These are phyloP conservation scores for Melanocharis versteri DNA, from an alignment of 2,113 vertebrate genomes.

Conservation along the genomic window DNA sequence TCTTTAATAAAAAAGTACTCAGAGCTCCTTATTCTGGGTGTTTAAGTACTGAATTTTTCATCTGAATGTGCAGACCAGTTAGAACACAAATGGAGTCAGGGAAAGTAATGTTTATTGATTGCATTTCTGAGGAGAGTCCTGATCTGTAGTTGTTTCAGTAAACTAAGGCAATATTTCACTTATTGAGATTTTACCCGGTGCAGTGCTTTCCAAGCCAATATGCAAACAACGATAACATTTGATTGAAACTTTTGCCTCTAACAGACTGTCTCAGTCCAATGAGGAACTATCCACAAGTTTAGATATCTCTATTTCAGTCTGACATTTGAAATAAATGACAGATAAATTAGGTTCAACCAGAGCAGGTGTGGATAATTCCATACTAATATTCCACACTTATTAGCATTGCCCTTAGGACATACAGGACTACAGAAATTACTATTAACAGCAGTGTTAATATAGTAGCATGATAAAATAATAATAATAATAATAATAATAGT, in stretches of 20 bases:
- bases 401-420: not conserved
- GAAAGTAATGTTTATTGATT: not conserved
- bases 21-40: not conserved
- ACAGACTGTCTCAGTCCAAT: not conserved
- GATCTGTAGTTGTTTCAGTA: not conserved
- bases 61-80: not conserved
- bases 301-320: not conserved
- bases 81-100: not conserved
- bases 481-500: not conserved
- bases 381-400: not conserved
- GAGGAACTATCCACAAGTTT: not conserved
- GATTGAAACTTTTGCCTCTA: not conserved
- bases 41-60: not conserved
- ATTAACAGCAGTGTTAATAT: not conserved
- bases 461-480: not conserved
- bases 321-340: not conserved
- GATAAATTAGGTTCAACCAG: not conserved
- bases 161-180: not conserved
- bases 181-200: not conserved
- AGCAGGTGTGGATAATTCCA: not conserved
- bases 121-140: not conserved
- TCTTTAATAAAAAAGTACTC: not conserved
- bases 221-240: not conserved
- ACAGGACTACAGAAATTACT: not conserved
- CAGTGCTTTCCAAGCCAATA: not conserved